phyloP scores from a whole-genome alignment of 1,140 invertebrate genomes.

The Lepidurus packardi region DNA sequence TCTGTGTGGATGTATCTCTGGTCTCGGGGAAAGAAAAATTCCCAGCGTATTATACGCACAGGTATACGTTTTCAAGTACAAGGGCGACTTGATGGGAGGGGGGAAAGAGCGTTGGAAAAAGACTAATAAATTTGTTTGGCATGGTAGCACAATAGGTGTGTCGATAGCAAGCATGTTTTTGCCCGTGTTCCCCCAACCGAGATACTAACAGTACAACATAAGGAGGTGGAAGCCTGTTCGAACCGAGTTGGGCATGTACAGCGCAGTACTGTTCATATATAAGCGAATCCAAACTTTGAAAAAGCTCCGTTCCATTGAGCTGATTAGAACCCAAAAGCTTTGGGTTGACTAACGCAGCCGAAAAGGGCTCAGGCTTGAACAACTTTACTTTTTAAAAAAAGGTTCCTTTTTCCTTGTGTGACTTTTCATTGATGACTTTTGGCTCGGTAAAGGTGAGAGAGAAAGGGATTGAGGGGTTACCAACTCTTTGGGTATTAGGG shows the following conservation, averaged over 20 bases:
- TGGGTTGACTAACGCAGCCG: background rate
- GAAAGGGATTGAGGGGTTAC: background rate
- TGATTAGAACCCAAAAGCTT: background rate
- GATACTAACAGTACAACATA: constrained; percentile 7
- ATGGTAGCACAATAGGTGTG: background rate
- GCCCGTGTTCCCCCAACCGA: constrained; percentile 16
- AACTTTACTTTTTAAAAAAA: background rate
- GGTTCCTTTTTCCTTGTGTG: background rate
- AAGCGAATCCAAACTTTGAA: background rate
- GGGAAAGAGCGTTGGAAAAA: background rate
- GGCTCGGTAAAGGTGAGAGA: constrained; percentile 3
- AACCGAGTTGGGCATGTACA: background rate
- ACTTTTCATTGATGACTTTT: constrained; percentile 15
- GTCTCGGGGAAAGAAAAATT: background rate
- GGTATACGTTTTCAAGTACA: background rate
- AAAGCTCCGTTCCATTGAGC: background rate
- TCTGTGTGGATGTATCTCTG: background rate
- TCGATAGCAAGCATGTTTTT: constrained; percentile 5
- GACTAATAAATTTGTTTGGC: constrained; percentile 22
- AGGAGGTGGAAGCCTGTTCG: background rate
- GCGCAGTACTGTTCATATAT: too few relatives aligned
- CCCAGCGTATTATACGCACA: background rate
- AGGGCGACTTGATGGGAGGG: background rate
- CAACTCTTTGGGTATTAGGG: background rate
- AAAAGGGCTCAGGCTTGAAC: background rate